Conservation (phyloP, 2,888 invertebrate species). For the Listrodromus nycthemerus region DNA sequence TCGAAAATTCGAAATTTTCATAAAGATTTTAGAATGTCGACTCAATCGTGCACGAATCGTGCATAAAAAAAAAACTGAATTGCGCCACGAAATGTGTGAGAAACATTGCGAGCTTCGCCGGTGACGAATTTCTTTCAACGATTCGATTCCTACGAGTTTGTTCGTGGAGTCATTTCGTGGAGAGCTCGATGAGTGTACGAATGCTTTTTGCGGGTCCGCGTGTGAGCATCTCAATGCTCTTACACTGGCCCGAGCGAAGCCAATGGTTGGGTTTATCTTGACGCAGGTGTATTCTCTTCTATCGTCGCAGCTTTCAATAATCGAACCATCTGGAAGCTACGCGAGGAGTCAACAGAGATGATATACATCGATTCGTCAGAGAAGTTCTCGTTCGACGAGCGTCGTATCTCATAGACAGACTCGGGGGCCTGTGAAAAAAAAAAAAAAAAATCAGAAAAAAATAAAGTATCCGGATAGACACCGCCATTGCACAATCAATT, state of each 20-base stretch:
- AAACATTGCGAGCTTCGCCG: too few relatives aligned
- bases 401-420: not conserved
- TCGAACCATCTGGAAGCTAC: slow-evolving; percentile 52
- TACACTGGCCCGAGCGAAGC: not conserved
- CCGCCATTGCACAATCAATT: slow-evolving; percentile 1
- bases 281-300: slow-evolving; percentile 52
- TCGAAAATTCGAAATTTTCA: too few relatives aligned
- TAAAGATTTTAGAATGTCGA: too few relatives aligned
- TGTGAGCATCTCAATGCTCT: not conserved
- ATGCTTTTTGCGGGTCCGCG: slow-evolving; percentile 4
- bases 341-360: slow-evolving; percentile 36
- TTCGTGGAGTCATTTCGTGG: not conserved
- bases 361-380: slow-evolving; percentile 45
- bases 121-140: not conserved
- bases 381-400: slow-evolving; percentile 3
- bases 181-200: slow-evolving; percentile 22
- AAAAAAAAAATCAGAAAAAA: too few relatives aligned
- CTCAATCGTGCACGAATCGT: too few relatives aligned
- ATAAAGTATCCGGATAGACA: not conserved
- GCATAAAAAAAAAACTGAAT: too few relatives aligned
- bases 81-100: too few relatives aligned
- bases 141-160: not conserved
- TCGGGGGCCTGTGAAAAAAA: not conserved
- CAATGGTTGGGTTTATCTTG: slow-evolving; percentile 3
- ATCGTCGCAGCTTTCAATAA: slow-evolving; percentile 57